These are phyloP conservation scores for Drosophila dunni DNA, from an alignment of 1,140 invertebrate genomes.

Conservation along the genomic window DNA sequence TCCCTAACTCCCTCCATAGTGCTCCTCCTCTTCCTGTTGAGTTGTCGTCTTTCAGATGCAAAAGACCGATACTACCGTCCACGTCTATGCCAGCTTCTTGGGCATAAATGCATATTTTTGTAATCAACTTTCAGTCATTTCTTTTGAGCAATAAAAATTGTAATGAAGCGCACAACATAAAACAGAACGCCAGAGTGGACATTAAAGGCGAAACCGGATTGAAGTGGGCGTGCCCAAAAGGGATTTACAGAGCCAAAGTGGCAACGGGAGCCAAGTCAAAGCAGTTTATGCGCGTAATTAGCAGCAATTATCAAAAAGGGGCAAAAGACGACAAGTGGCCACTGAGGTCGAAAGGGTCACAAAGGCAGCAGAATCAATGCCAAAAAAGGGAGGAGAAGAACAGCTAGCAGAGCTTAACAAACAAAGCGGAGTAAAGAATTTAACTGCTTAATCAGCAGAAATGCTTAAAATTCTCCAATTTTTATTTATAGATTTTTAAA, in stretches of 20 bases:
- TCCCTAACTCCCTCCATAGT: slow-evolving; percentile 18
- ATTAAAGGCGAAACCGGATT: slow-evolving; percentile 52
- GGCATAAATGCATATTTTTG: slow-evolving; percentile 25
- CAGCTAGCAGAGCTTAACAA: too few species aligned
- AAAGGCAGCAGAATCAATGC: not conserved
- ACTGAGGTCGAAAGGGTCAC: slow-evolving; percentile 7
- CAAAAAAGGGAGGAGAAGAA: not conserved
- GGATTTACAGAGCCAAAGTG: not conserved
- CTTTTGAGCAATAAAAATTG: slow-evolving; percentile 68
- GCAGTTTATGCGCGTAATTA: slow-evolving; percentile 76
- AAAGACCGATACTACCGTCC: slow-evolving; percentile 1
- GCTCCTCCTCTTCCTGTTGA: slow-evolving; percentile 6
- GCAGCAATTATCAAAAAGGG: slow-evolving; percentile 62
- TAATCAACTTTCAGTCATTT: slow-evolving; percentile 53
- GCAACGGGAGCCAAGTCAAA: slow-evolving; percentile 26
- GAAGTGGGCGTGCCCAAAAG: slow-evolving; percentile 14
- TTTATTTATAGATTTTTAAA: too few species aligned
- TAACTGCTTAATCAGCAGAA: too few species aligned
- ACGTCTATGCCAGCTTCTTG: slow-evolving; percentile 1
- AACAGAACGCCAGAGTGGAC: slow-evolving; percentile 60
- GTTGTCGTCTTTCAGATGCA: slow-evolving; percentile 26
- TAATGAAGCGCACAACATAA: slow-evolving; percentile 75
- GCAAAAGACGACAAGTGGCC: not conserved
- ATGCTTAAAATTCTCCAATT: too few species aligned
- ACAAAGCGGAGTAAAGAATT: too few species aligned